Base-by-base conservation (phyloP, 2,888 invertebrate species). In the Hydraecia micacea region DNA sequence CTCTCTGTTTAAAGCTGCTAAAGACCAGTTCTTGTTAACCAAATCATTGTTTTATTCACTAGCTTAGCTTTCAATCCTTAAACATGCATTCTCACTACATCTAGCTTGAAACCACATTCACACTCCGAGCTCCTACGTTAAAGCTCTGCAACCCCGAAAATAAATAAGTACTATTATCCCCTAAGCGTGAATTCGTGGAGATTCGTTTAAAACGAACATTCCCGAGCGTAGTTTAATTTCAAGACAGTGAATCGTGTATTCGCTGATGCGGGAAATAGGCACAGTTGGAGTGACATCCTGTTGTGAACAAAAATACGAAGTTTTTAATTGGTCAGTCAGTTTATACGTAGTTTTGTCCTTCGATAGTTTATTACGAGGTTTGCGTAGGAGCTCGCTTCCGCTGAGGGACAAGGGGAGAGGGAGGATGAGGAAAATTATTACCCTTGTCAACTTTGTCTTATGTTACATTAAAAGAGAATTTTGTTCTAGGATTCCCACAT, bases 201-300 rank as follows among this genome's bases (percentile, higher is more conserved):
- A 87, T 89, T 85, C 87, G 86, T 87, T 87, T 88, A 89, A 90
- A 86, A 86, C 86, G 85, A 87, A 88, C 88, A 90, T 91, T 90
- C 88, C 87, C 86, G 86, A 87, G 77, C 89, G 88, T 89, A 88
- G 87, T 88, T 90, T 90, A 90, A 91, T 89, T 90, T 86, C 86
- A 86, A 87, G 89, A 85, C 86, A 89, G 87, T 87, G 87, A 90
- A 91, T 91, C 88, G 90, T 87, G 87, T 87, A 81, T 77, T 85
- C 89, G 83, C 87, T 90, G 90, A 91, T 89, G 90, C 90, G 90
- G 86, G 74, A 91, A 91, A 92, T 91, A 88, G 90, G 86, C 87
- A 79, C 80, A 79, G 85, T 78, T 87, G 73, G 81, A 83, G 80
- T 84, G 81, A 82, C 85, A 80, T 87, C 84, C 84, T 86, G 87